A percentile compares a stretch with the other conserved stretches of the same genome.
These are phyloP conservation scores for Pica pica DNA, from an alignment of 2,113 vertebrate genomes.

Conservation along the genomic window DNA sequence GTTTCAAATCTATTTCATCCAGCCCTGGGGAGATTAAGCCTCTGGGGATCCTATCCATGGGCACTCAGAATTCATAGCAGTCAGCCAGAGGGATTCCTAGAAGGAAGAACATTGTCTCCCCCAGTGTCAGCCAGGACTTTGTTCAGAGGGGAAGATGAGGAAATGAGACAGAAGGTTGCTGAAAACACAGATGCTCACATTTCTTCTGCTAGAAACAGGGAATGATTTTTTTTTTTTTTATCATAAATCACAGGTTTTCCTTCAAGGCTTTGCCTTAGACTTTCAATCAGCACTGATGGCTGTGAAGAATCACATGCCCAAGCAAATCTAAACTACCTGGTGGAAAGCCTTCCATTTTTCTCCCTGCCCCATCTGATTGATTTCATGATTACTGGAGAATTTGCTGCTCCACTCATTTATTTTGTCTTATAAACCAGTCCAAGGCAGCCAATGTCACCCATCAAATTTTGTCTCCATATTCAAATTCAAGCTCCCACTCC, in stretches of 20 bases:
- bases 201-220: background rate
- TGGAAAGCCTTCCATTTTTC: background rate
- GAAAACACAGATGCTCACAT: conserved; percentile 41
- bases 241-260: background rate
- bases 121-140: background rate
- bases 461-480: background rate
- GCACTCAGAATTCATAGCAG: background rate
- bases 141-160: background rate
- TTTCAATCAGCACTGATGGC: background rate
- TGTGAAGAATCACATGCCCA: background rate
- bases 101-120: background rate
- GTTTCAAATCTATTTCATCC: background rate
- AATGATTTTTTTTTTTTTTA: background rate
- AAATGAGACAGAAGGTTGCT: conserved; percentile 8
- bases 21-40: background rate
- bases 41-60: background rate
- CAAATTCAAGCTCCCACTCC: background rate
- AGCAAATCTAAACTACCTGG: background rate
- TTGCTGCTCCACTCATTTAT: background rate
- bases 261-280: background rate
- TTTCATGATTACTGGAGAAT: background rate
- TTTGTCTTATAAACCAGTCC: background rate
- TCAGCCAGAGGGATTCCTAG: background rate
- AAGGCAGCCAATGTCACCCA: background rate
- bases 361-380: background rate